Conservation (phyloP, 2,113 vertebrate genomes). For the Melanostigma gelatinosum region DNA sequence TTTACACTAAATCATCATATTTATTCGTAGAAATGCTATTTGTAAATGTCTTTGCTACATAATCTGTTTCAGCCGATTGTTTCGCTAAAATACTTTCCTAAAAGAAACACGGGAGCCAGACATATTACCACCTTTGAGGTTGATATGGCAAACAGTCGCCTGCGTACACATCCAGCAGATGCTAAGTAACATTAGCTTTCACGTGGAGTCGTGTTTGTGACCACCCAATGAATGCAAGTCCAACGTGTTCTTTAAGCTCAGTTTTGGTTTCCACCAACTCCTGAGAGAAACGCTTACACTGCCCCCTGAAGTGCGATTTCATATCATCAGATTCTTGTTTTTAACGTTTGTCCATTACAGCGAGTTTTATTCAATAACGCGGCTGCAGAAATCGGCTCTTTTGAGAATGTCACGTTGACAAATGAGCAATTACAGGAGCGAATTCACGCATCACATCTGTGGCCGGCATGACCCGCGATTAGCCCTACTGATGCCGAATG, state of each 20-base stretch:
- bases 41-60: neutral
- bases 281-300: neutral
- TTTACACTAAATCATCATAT: constrained; percentile 26
- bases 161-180: neutral
- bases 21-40: constrained; percentile 6
- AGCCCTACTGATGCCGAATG: constrained; percentile 72
- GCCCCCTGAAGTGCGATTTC: no score
- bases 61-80: neutral
- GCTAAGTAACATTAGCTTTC: neutral
- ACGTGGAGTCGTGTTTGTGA: neutral
- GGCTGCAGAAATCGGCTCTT: constrained; percentile 40
- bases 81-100: neutral
- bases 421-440: constrained; percentile 79
- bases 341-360: constrained; percentile 29
- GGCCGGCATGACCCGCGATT: constrained; percentile 72
- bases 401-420: constrained; percentile 78
- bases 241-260: neutral
- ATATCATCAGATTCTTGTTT: constrained; percentile 16
- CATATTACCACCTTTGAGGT: neutral
- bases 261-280: neutral
- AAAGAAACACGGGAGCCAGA: neutral
- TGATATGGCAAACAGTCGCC: neutral
- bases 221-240: neutral
- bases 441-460: constrained; percentile 74
- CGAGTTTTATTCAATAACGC: constrained; percentile 55